A percentile compares a stretch with the other conserved stretches of the same genome.
These are phyloP conservation scores for Tachypleus tridentatus DNA, from an alignment of 1,140 invertebrate species.

Conservation along the genomic window DNA sequence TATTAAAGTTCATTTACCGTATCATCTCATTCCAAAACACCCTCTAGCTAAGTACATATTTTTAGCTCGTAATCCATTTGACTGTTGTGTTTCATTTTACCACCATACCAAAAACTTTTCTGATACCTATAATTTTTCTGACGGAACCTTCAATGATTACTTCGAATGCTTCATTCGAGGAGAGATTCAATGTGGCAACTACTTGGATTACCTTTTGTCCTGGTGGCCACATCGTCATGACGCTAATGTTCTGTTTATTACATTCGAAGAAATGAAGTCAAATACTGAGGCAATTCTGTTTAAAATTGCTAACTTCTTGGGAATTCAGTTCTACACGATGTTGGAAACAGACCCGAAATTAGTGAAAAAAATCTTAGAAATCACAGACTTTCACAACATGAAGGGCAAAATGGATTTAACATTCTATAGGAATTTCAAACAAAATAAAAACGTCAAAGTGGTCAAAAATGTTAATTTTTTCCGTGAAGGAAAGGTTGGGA, in stretches of 20 bases:
- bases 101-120: slow-evolving; percentile 47
- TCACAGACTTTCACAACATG: neutral
- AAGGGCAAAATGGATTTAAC: neutral
- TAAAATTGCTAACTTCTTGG: slow-evolving; percentile 31
- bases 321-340: slow-evolving; percentile 8
- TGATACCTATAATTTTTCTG: neutral
- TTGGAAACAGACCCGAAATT: slow-evolving; percentile 6
- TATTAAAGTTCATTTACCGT: slow-evolving; percentile 57
- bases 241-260: slow-evolving; percentile 14
- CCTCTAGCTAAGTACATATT: slow-evolving; percentile 38
- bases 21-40: slow-evolving; percentile 47
- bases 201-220: slow-evolving; percentile 10
- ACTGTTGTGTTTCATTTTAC: slow-evolving; percentile 70
- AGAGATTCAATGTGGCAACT: slow-evolving; percentile 2
- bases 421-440: neutral
- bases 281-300: neutral
- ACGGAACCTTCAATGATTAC: slow-evolving; percentile 1
- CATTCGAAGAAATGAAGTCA: slow-evolving; percentile 15
- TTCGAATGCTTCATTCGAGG: slow-evolving; percentile 4
- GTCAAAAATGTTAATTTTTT: slow-evolving; percentile 29
- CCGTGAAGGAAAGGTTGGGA: slow-evolving; percentile 36
- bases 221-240: slow-evolving; percentile 7
- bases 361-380: slow-evolving; percentile 3
- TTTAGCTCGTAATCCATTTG: slow-evolving; percentile 68
- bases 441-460: no score